Conservation (phyloP, 1,140 invertebrate genomes). For the Gryon sp. region DNA sequence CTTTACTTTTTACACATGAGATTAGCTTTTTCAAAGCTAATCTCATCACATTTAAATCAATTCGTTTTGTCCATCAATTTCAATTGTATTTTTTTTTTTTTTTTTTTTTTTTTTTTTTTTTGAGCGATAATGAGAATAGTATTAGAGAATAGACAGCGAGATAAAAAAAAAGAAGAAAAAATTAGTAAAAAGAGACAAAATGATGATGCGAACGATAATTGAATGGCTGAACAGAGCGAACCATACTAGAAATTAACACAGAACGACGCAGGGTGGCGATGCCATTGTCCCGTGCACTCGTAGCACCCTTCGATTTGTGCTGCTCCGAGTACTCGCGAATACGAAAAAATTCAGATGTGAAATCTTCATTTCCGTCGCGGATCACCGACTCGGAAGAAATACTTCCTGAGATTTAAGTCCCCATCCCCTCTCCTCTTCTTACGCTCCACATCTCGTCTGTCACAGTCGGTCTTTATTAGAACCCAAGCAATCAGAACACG, state of each 20-base stretch:
- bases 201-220: conserved; percentile 31
- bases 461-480: conserved; percentile 61
- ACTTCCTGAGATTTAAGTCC: conserved; percentile 72
- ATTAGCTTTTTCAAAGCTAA: no score
- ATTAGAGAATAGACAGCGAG: conserved; percentile 34
- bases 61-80: no score
- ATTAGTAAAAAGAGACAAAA: conserved; percentile 29
- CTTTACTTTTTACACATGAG: no score
- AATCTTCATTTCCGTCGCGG: conserved; percentile 78
- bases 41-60: no score
- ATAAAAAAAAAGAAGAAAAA: conserved; percentile 23
- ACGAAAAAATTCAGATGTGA: conserved; percentile 78
- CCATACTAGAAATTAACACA: conserved; percentile 72
- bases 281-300: conserved; percentile 67
- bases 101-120: no score
- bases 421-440: no score
- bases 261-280: conserved; percentile 67
- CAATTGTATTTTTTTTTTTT: no score
- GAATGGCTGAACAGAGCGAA: conserved; percentile 41
- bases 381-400: conserved; percentile 78
- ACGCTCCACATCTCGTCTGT: conserved; percentile 22
- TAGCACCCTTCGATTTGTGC: conserved; percentile 64
- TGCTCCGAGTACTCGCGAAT: conserved; percentile 65
- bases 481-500: conserved; percentile 54
- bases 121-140: conserved; percentile 57